Evolutionary conservation across 2,113 vertebrate species (phyloP), one percentile per base, ranked within the genome.

Genomic region (Raja brachyura): DNA sequence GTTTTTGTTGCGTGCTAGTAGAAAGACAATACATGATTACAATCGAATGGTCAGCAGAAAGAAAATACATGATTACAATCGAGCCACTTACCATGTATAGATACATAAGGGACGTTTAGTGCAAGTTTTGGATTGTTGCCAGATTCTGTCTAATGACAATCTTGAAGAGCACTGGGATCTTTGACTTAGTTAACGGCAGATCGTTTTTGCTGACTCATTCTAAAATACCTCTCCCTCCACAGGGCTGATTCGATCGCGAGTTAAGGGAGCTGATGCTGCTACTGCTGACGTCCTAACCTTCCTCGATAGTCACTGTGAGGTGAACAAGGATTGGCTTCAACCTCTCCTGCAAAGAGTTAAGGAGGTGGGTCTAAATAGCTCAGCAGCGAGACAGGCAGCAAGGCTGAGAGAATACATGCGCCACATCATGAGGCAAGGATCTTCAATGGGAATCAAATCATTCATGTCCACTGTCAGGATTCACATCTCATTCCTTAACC

Each of bases 291-390:
- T 99, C 94, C 96, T 99, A 93, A 99, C 99, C 88, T 99, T 99
- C 95, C 93, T 99, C 95, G 99, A 99, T 95, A 99, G 98, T 94
- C 99, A 99, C 96, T 99, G 99, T 48, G 99, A 99, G 94, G 99
- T 99, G 94, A 99, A 99, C 95, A 95, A 95, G 0, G 98, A 99
- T 93, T 99, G 99, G 99, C 97, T 99, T 93, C 98, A 99, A 96
- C 99, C 99, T 5, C 97, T 99, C 97, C 97, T 99, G 93, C 98
- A 99, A 96, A 96, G 98, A 93, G 98, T 99, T 63, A 99, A 98
- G 94, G 97, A 99, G 97, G 99, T 99, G 95, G 94, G 96, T 88
- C 68, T 73, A 33, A 28, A 33, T 25, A 33, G 14, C 33, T 61
- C 1, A 22, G 63, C 88, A 48, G 88, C 39, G 20, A 28, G 63